phyloP scores from a whole-genome alignment of 23 tunicate genomes.

The Botrylloides violaceus region DNA sequence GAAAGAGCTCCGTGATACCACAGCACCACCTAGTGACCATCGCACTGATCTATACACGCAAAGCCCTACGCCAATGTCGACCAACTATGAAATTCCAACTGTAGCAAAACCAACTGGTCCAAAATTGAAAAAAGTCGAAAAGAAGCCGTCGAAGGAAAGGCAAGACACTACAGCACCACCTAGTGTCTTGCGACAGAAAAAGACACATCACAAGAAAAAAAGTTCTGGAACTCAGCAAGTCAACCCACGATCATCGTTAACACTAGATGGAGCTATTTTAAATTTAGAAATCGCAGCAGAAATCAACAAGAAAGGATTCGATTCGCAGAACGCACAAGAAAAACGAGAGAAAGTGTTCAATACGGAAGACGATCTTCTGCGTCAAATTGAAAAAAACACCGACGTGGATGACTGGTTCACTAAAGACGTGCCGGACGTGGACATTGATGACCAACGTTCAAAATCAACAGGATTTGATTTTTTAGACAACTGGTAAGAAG shows the following conservation, averaged over 20 bases:
- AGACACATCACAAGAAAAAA: slow-evolving; percentile 1
- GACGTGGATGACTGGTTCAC: neutral
- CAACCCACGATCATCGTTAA: slow-evolving; percentile 12
- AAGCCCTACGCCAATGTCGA: neutral
- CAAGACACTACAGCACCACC: too few species aligned
- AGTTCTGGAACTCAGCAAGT: neutral
- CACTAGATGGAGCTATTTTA: slow-evolving; percentile 13
- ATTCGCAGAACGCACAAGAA: neutral
- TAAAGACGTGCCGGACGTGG: neutral
- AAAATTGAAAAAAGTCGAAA: neutral
- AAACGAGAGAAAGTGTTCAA: neutral
- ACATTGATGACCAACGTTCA: neutral
- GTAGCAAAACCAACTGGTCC: neutral
- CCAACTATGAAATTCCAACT: neutral
- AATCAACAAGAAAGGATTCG: neutral
- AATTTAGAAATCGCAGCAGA: slow-evolving; percentile 20
- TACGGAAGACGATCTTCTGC: neutral
- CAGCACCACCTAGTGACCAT: too few species aligned
- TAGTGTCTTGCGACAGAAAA: neutral
- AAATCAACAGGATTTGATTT: slow-evolving; percentile 4
- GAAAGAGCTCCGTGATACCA: neutral
- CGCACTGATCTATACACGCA: neutral
- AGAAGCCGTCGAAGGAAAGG: neutral
- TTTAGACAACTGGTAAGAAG: slow-evolving; percentile 6
- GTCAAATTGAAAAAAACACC: slow-evolving; percentile 5